Conservation (phyloP, 2,797 vertebrate genomes). For the Siniperca obscura region DNA sequence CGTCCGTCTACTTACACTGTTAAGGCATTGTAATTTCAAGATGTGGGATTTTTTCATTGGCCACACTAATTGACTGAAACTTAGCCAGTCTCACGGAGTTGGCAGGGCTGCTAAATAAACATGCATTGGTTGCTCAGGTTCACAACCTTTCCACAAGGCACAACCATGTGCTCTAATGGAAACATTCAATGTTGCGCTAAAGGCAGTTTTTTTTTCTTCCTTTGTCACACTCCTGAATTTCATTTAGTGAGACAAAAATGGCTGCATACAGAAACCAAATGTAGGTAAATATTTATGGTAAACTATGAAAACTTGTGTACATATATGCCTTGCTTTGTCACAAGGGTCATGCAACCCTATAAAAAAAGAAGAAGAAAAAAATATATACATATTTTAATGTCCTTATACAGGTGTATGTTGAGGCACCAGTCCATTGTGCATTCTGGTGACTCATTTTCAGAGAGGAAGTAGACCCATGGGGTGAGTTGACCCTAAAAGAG, state of each 20-base stretch:
- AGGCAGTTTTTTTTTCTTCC: conserved; percentile 35
- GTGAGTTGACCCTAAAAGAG: conserved; percentile 90
- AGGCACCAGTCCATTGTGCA: conserved; percentile 84
- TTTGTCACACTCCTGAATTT: conserved; percentile 70
- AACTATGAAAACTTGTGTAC: conserved; percentile 76
- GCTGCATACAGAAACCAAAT: conserved; percentile 59
- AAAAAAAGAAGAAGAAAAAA: conserved; percentile 64
- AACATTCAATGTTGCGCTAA: conserved; percentile 75
- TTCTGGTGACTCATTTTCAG: conserved; percentile 87
- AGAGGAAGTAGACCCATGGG: conserved; percentile 85
- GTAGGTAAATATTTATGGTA: conserved; percentile 70
- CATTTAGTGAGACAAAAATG: conserved; percentile 67
- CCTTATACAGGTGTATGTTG: conserved; percentile 72
- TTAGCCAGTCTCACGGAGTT: conserved; percentile 66
- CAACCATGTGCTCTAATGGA: conserved; percentile 77
- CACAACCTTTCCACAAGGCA: conserved; percentile 76
- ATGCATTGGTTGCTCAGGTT: conserved; percentile 80
- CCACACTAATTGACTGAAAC: conserved; percentile 65
- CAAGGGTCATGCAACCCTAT: conserved; percentile 70
- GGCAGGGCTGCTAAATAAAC: conserved; percentile 81
- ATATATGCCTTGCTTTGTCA: conserved; percentile 73
- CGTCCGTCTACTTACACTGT: conserved; percentile 48
- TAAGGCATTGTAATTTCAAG: conserved; percentile 68
- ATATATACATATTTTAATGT: conserved; percentile 81
- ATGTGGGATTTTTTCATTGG: conserved; percentile 54